Conservation (phyloP, 53 echinoderm and acorn worm genomes). For the Crossaster papposus region DNA sequence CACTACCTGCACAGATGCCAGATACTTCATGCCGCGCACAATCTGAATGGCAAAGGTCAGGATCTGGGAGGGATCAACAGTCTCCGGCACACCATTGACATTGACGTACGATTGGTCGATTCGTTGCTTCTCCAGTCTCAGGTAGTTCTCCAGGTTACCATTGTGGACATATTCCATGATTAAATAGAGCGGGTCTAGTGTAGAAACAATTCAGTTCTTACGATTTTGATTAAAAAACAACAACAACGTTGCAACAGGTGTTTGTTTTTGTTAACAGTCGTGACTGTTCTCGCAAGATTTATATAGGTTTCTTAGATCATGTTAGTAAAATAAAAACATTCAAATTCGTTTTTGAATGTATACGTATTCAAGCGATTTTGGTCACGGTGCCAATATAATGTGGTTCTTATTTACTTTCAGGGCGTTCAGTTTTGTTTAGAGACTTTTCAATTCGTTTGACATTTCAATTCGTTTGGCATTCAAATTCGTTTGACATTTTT, state of each 20-base stretch:
- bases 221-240: not conserved
- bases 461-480: too few species aligned
- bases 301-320: too few species aligned
- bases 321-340: too few species aligned
- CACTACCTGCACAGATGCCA: conserved; percentile 63
- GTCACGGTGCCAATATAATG: too few species aligned
- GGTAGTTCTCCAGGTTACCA: conserved; percentile 71
- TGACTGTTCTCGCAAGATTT: too few species aligned
- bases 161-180: conserved; percentile 80
- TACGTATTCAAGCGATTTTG: too few species aligned
- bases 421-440: too few species aligned
- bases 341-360: too few species aligned
- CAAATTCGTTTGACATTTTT: too few species aligned
- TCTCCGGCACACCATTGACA: not conserved
- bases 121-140: conserved; percentile 43
- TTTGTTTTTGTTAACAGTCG: too few species aligned
- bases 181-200: conserved; percentile 70
- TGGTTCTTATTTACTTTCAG: too few species aligned
- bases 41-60: conserved; percentile 73
- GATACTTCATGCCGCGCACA: conserved; percentile 74
- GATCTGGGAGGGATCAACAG: conserved; percentile 63
- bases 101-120: conserved; percentile 28
- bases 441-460: too few species aligned
- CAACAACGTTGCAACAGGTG: not conserved
- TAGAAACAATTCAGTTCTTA: not conserved